Percentiles rank a stretch among this genome's conserved stretches.
Evolutionary conservation across 2,888 invertebrate species (phyloP).

Genomic region (Chymomyza procnemis): DNA sequence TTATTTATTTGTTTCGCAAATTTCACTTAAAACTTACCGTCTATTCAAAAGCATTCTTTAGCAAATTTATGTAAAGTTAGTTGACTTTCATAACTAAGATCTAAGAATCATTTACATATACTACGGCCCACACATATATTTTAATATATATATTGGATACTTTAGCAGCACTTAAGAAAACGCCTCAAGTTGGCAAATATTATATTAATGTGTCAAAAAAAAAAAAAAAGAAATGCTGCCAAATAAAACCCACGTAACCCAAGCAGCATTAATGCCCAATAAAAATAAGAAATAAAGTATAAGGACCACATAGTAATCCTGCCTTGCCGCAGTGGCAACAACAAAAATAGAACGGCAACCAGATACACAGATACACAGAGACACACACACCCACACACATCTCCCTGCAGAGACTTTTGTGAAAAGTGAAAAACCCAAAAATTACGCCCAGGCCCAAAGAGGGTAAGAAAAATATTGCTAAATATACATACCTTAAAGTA

Average conservation of each 20-base stretch:
- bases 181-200: constrained; percentile 45
- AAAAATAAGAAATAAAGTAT: constrained; percentile 39
- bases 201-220: constrained; percentile 35
- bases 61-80: not conserved
- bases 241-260: constrained; percentile 38
- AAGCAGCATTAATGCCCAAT: constrained; percentile 58
- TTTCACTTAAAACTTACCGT: no score
- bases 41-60: not conserved
- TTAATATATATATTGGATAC: not conserved
- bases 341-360: constrained; percentile 8
- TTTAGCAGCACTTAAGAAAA: constrained; percentile 19
- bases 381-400: constrained; percentile 7
- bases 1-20: no score
- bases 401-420: constrained; percentile 41
- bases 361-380: constrained; percentile 19
- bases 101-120: not conserved
- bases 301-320: constrained; percentile 37
- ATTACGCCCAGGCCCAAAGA: constrained; percentile 40
- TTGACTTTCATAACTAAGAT: not conserved
- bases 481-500: constrained; percentile 56
- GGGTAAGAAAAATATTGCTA: constrained; percentile 12
- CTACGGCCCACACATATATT: not conserved
- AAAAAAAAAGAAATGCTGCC: constrained; percentile 32
- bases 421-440: constrained; percentile 33
- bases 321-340: constrained; percentile 14